Percentiles rank a stretch among this genome's conserved stretches.
Evolutionary conservation across 2,797 vertebrate genomes (phyloP).

Genomic region (Sitta carolinensis): DNA sequence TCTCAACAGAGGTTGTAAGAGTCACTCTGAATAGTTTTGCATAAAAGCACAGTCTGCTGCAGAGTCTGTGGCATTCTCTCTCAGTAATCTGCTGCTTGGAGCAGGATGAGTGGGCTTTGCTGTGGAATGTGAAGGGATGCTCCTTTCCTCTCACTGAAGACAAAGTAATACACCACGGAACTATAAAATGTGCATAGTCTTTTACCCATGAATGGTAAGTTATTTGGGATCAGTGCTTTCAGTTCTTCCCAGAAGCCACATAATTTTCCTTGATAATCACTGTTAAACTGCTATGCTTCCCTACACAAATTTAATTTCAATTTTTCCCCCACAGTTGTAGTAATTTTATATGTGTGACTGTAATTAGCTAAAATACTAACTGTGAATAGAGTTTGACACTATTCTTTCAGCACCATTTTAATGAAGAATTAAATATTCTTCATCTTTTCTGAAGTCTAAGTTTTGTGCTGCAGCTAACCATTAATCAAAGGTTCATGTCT

Average conservation of each 20-base stretch:
- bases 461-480: not conserved
- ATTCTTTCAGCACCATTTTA: slow-evolving; percentile 3
- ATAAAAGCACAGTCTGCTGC: not conserved
- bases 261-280: slow-evolving; percentile 34
- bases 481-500: not conserved
- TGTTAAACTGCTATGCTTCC: slow-evolving; percentile 36
- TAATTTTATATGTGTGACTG: not conserved
- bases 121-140: not conserved
- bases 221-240: slow-evolving; percentile 34
- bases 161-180: not conserved
- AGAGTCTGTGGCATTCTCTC: fast-evolving
- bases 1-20: not conserved
- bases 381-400: not conserved
- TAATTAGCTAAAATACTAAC: slow-evolving; percentile 34
- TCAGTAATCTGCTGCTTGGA: not conserved
- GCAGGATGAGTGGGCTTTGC: not conserved
- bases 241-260: slow-evolving; percentile 39
- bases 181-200: not conserved
- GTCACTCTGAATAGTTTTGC: not conserved
- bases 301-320: slow-evolving; percentile 24
- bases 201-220: not conserved
- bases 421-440: slow-evolving; percentile 21
- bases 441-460: not conserved
- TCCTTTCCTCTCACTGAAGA: not conserved
- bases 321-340: not conserved